These are phyloP conservation scores for Endotricha flammealis DNA, from an alignment of 2,888 invertebrate species.

Conservation along the genomic window DNA sequence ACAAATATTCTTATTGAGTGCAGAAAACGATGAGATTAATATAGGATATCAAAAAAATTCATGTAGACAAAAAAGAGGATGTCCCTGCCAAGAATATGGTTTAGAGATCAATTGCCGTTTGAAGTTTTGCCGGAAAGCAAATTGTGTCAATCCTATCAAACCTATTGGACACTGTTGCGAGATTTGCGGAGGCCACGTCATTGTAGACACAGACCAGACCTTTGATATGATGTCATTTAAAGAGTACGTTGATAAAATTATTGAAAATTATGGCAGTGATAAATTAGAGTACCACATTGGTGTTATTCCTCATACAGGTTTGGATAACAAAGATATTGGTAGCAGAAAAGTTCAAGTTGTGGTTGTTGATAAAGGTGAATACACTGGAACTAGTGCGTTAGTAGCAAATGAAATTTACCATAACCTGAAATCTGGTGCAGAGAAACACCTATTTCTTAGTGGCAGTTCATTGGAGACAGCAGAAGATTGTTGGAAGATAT, in stretches of 20 bases:
- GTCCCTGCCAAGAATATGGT: constrained; percentile 47
- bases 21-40: constrained; percentile 21
- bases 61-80: constrained; percentile 45
- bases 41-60: constrained; percentile 21
- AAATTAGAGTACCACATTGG: constrained; percentile 49
- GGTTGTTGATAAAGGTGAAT: constrained; percentile 53
- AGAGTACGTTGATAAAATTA: constrained; percentile 37
- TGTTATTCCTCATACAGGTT: constrained; percentile 26
- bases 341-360: constrained; percentile 51
- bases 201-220: constrained; percentile 40
- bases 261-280: constrained; percentile 34
- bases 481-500: constrained; percentile 49
- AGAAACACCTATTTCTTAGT: constrained; percentile 40
- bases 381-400: constrained; percentile 49
- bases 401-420: constrained; percentile 42
- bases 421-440: constrained; percentile 37
- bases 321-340: constrained; percentile 15
- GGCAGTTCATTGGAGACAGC: constrained; percentile 48
- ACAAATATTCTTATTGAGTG: background rate
- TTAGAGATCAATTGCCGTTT: constrained; percentile 45
- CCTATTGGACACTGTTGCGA: constrained; percentile 62
- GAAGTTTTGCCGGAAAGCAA: constrained; percentile 49
- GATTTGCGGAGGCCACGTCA: constrained; percentile 56
- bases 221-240: constrained; percentile 46
- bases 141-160: constrained; percentile 51